Evolutionary conservation across 2,888 invertebrate genomes (phyloP).

Genomic region (Parnassius glacialis): DNA sequence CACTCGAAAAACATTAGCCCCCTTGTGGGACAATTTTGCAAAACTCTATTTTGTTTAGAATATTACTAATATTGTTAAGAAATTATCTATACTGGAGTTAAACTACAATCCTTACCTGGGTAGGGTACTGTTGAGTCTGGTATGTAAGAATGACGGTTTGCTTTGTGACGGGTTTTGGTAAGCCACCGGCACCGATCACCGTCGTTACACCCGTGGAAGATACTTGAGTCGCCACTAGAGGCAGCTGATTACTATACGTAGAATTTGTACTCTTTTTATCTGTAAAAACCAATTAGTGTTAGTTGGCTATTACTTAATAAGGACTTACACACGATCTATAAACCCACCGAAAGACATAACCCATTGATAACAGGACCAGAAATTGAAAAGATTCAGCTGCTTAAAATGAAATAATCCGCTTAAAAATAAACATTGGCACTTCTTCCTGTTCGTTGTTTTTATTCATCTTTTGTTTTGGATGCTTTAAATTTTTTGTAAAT

Average conservation of each 20-base stretch:
- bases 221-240: constrained; percentile 58
- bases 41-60: neutral
- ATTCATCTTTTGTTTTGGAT: no score
- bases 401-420: no score
- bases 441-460: no score
- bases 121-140: constrained; percentile 63
- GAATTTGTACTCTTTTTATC: constrained; percentile 70
- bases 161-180: constrained; percentile 70
- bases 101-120: constrained; percentile 43
- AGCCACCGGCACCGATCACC: constrained; percentile 56
- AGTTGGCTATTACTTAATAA: neutral
- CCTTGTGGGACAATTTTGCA: no score
- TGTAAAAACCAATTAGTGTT: constrained; percentile 37
- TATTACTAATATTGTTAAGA: neutral
- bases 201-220: constrained; percentile 59
- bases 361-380: no score
- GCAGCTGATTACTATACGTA: constrained; percentile 50
- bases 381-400: no score
- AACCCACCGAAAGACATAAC: no score
- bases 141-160: constrained; percentile 76
- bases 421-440: no score
- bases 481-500: no score
- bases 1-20: no score
- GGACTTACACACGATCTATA: no score
- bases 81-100: neutral